Evolutionary conservation across 2,113 vertebrate genomes (phyloP).

Genomic region (Loxodonta africana): DNA sequence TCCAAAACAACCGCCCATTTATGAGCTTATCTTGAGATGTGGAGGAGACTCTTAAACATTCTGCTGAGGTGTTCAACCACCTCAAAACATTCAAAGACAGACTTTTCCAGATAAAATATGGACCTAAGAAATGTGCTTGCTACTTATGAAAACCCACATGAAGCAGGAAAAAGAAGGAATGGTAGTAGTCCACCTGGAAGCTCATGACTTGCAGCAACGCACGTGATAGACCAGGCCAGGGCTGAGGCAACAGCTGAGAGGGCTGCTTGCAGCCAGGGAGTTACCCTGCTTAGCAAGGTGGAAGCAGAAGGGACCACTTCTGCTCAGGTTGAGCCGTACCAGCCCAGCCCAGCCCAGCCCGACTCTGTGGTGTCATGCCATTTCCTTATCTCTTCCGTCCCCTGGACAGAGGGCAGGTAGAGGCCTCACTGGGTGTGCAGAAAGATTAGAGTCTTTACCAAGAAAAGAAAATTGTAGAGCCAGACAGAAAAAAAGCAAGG

Average conservation of each 20-base stretch:
- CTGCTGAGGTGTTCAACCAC: background rate
- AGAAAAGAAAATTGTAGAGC: background rate
- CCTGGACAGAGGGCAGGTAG: background rate
- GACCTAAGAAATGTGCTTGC: background rate
- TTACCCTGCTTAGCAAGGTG: background rate
- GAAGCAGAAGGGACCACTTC: background rate
- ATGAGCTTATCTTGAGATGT: background rate
- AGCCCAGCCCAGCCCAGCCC: too few species aligned
- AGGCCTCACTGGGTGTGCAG: background rate
- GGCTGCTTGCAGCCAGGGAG: background rate
- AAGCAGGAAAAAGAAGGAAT: background rate
- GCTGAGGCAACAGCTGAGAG: background rate
- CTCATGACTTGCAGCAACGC: background rate
- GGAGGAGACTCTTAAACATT: background rate
- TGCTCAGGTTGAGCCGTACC: background rate
- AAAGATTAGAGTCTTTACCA: background rate
- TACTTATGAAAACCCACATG: conserved; percentile 20
- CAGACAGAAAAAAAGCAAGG: background rate
- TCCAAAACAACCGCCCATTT: background rate
- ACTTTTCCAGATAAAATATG: background rate
- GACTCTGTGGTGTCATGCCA: background rate
- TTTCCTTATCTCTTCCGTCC: background rate
- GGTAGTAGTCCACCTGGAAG: background rate
- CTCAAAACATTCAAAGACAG: background rate
- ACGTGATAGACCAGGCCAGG: background rate